Base-by-base conservation (phyloP, 1,140 invertebrate species). In the Leptinotarsa lineolata region DNA sequence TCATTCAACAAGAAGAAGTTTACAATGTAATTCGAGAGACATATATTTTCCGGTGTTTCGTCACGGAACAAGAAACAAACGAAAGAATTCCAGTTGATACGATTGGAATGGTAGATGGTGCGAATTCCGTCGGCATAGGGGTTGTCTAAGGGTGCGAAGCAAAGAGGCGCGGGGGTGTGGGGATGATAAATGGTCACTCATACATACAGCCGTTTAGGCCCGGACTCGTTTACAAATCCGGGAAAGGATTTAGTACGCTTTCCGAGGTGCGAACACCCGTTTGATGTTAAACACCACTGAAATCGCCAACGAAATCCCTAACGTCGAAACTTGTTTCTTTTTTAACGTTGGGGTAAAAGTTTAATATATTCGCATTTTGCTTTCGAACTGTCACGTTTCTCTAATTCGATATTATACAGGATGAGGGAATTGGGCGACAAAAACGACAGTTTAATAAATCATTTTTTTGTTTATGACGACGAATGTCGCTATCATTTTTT, bases 121-220 rank as follows among this genome's bases (percentile, higher is more conserved):
- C 44, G 44, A 68, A 68, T 68, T 68, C 67, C 67, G 67, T 21
- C 18, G 20, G 44, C 30, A 68, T 58, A 58, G 54, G 68, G 21
- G 46, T 18, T 39, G 68, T 70, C 68, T 70, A 70, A 70, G 69
- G 69, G 69, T 70, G 69, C 54, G 60, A 63, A 70, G 69, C 69
- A 70, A 68, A 68, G 46, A 67, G 65, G 39, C 65, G 48, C 21
- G 59, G 60, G 73, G 73, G 69, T 70, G 72, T 73, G 44, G 67
- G 76, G 74, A 77, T 77, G 76, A 77, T 75, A 77, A 77, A 77
- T 77, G 76, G 76, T 77, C 76, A 77, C 63, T 77, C 76, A 77
- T 77, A 77, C 73, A 77, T 77, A 77, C 48, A 77, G 68, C 44
- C 76, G 73, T 75, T 77, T 77, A 77, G 73, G 72, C 70, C 70